phyloP scores from a whole-genome alignment of 1,140 invertebrate species.

The Chrysopa pallens region DNA sequence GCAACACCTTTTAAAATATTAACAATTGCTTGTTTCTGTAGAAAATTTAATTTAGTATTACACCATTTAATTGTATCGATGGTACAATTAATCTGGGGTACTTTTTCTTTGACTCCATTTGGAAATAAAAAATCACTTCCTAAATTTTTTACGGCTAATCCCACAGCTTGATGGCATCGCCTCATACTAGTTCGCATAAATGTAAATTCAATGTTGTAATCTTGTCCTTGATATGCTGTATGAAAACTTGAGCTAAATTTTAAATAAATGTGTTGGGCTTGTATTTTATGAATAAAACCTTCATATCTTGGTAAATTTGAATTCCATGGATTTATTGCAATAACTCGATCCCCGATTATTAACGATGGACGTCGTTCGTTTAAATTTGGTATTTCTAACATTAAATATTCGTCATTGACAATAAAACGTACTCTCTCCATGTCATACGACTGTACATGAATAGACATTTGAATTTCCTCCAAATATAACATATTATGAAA shows the following conservation, averaged over 20 bases:
- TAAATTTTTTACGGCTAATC: constrained; percentile 29
- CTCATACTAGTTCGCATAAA: constrained; percentile 35
- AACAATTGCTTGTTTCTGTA: constrained; percentile 42
- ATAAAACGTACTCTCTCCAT: constrained; percentile 42
- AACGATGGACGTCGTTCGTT: constrained; percentile 71
- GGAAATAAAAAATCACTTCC: constrained; percentile 48
- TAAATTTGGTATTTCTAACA: constrained; percentile 58
- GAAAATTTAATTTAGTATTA: constrained; percentile 48
- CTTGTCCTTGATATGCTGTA: constrained; percentile 36
- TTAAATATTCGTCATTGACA: constrained; percentile 44
- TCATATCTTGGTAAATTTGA: constrained; percentile 32
- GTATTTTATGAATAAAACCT: constrained; percentile 58
- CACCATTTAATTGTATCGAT: constrained; percentile 34
- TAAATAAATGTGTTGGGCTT: constrained; percentile 40
- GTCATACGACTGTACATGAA: constrained; percentile 50
- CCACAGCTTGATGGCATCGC: constrained; percentile 46
- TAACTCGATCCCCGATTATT: constrained; percentile 56
- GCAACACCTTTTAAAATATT: constrained; percentile 36
- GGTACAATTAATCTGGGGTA: background rate
- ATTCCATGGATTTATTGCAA: constrained; percentile 31
- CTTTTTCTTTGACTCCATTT: constrained; percentile 9
- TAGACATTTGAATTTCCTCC: constrained; percentile 51
- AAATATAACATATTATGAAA: constrained; percentile 57
- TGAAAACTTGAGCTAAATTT: constrained; percentile 60
- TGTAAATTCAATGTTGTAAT: constrained; percentile 41